A percentile compares a stretch with the other conserved stretches of the same genome.
These are phyloP conservation scores for Pollimyrus isidori DNA, from an alignment of 2,113 vertebrate species.

Conservation along the genomic window DNA sequence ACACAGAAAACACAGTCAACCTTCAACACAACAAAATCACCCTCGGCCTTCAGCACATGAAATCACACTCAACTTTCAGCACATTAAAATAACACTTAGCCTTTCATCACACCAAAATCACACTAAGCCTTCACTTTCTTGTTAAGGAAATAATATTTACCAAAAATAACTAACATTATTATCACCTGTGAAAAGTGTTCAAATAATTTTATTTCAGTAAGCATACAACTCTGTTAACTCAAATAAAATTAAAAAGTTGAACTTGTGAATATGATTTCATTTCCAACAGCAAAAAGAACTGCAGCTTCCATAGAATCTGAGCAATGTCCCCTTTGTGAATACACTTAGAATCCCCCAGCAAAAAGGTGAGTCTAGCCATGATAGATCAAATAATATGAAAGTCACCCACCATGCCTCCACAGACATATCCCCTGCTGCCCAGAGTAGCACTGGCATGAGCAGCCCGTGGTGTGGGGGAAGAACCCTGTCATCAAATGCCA, in stretches of 20 bases:
- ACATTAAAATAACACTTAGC: background rate
- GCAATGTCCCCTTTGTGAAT: background rate
- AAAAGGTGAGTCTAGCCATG: background rate
- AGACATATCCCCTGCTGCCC: slow-evolving; percentile 78
- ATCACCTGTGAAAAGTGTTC: background rate
- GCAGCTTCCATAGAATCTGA: background rate
- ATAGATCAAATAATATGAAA: background rate
- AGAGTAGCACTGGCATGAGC: slow-evolving; percentile 76
- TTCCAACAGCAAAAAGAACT: background rate
- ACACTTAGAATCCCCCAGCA: background rate
- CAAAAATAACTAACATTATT: background rate
- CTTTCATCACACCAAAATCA: background rate
- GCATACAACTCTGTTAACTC: background rate
- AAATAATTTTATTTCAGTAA: background rate
- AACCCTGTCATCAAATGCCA: slow-evolving; percentile 59
- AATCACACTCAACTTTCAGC: background rate
- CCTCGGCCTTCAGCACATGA: background rate
- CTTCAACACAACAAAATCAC: background rate
- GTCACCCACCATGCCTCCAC: slow-evolving; percentile 60
- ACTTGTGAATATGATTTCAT: background rate
- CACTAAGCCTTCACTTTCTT: background rate
- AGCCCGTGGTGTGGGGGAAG: slow-evolving; percentile 78
- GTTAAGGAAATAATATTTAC: background rate
- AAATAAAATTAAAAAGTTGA: background rate
- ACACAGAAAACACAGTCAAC: background rate